Conservation (phyloP, 2,113 vertebrate genomes). For the Lophotis ruficrista region DNA sequence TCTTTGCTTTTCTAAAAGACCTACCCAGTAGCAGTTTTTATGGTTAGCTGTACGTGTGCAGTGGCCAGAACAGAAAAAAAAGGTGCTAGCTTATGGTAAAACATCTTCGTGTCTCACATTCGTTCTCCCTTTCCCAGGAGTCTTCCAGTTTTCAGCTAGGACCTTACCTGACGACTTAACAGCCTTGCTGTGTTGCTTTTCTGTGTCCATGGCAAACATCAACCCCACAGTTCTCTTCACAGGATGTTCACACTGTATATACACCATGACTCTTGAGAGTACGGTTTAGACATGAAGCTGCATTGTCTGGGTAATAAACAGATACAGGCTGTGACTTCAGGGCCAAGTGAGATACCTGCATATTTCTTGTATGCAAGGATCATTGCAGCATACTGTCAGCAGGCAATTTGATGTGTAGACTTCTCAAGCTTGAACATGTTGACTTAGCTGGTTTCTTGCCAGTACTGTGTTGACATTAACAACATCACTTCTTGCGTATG, state of each 20-base stretch:
- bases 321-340: background rate
- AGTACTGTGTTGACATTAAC: background rate
- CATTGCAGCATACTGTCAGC: background rate
- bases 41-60: background rate
- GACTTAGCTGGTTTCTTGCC: background rate
- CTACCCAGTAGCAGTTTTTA: background rate
- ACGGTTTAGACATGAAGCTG: background rate
- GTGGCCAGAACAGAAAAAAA: background rate
- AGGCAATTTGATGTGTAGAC: background rate
- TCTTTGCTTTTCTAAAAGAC: background rate
- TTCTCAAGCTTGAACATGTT: background rate
- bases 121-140: background rate
- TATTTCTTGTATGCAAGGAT: background rate
- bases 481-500: background rate
- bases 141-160: background rate
- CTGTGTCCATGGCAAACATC: background rate
- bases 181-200: background rate
- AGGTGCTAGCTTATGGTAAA: background rate
- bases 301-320: background rate
- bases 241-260: background rate
- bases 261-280: background rate
- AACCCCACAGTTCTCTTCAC: background rate
- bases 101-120: background rate
- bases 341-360: background rate
- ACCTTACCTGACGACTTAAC: background rate